Evolutionary conservation across 2,797 vertebrate species (phyloP), one percentile per base, ranked within the genome.

Genomic region (Triplophysa yarkandensis): DNA sequence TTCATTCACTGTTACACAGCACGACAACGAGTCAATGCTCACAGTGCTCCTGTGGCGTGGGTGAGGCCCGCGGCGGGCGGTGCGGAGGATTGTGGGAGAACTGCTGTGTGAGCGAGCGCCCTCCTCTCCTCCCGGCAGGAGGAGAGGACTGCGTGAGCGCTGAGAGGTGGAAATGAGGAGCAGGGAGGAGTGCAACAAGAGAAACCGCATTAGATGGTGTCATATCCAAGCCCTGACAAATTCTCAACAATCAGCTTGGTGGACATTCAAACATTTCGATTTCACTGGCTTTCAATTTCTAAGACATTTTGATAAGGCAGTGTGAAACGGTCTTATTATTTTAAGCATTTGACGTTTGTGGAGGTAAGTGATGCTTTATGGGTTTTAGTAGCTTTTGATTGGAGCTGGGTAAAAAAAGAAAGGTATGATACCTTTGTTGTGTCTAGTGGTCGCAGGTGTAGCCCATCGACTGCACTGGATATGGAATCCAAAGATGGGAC

Each of bases 401-500:
- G 10, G 19, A 36, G 6, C n/a, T 17, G 25, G 16, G 19, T n/a
- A 58, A 25, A 7, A 19, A 17, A 17, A 7, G 14, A 32, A 3
- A 0, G 19, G 3, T 3, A 65, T 50, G 9, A 77, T 87, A 92
- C 91, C 90, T 92, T 89, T 76, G 43, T 67, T 23, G 34, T 2
- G 16, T 87, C 84, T 32, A 84, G 71, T 0, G 79, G 83, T 25
- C 86, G 77, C 25, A 92, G 69, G 82, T 92, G 90, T 2, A 93
- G 80, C 5, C 89, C 89, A 21, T 94, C 93, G 60, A 92, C 86
- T 36, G 91, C 87, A 54, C 89, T 90, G 74, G 87, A 91, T 87
- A 94, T 93, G 0, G 93, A 94, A 87, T 94, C 93, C 87, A 94
- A 66, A 3, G 93, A 94, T 10, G 93, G 92, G 16, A 93, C 93